Evolutionary conservation across 2,113 vertebrate species (phyloP).

Genomic region (Meleagris gallopavo): DNA sequence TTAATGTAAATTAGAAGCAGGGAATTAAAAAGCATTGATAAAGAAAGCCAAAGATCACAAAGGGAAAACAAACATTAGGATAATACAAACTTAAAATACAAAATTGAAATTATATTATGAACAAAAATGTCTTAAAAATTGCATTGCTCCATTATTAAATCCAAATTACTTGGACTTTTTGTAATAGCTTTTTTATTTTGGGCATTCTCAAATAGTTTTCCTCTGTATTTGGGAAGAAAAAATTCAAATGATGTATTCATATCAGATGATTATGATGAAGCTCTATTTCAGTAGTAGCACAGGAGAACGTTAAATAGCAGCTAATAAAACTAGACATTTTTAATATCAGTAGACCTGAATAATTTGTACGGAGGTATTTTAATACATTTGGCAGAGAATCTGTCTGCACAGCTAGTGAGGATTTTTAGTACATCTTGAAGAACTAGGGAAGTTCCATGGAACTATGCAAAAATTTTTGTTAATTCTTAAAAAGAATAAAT

Average conservation of each 20-base stretch:
- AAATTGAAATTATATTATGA: neutral
- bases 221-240: neutral
- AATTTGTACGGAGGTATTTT: conserved; percentile 62
- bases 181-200: neutral
- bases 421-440: conserved; percentile 22
- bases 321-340: conserved; percentile 70
- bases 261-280: conserved; percentile 41
- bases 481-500: conserved; percentile 7
- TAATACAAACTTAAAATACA: neutral
- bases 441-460: neutral
- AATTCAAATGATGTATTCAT: neutral
- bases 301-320: conserved; percentile 62
- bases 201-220: neutral
- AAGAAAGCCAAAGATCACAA: neutral
- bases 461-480: neutral
- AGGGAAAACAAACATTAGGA: neutral
- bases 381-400: conserved; percentile 59
- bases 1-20: neutral
- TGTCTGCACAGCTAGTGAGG: neutral
- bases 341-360: conserved; percentile 58
- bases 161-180: neutral
- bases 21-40: neutral
- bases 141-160: neutral
- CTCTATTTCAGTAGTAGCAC: conserved; percentile 2
- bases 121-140: neutral